phyloP scores from a whole-genome alignment of 2,888 invertebrate species.

The Meiosimyza platycephala region DNA sequence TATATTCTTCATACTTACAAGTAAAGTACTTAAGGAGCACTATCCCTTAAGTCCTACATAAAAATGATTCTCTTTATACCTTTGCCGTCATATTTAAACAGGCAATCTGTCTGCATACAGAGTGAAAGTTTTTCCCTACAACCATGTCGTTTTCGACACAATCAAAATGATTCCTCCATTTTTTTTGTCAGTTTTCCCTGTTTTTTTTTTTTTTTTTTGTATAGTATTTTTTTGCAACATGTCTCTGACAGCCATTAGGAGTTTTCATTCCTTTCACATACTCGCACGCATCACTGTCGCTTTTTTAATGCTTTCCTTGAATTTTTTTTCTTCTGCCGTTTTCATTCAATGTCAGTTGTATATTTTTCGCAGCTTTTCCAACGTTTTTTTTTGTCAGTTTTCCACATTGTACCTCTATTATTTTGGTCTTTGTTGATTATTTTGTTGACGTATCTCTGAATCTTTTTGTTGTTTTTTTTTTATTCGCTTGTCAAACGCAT shows the following conservation, averaged over 20 bases:
- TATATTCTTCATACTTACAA: too few relatives aligned
- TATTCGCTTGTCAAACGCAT: slow-evolving; percentile 11
- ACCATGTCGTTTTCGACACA: slow-evolving; percentile 14
- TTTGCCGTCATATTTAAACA: too few relatives aligned
- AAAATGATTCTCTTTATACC: too few relatives aligned
- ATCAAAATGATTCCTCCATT: slow-evolving; percentile 44
- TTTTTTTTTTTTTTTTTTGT: slow-evolving; percentile 38
- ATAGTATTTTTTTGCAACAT: slow-evolving; percentile 35
- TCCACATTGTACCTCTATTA: not conserved
- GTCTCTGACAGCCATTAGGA: slow-evolving; percentile 55
- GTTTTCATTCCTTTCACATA: slow-evolving; percentile 58
- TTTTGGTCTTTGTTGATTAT: slow-evolving; percentile 55
- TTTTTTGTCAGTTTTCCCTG: slow-evolving; percentile 21
- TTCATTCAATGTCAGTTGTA: slow-evolving; percentile 44
- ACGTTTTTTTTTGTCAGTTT: slow-evolving; percentile 15
- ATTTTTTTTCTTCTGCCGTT: not conserved
- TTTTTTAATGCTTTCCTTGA: slow-evolving; percentile 42
- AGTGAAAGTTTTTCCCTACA: slow-evolving; percentile 33
- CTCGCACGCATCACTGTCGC: slow-evolving; percentile 58
- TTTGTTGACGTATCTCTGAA: slow-evolving; percentile 56
- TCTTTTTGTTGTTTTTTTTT: slow-evolving; percentile 10
- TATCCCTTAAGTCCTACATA: too few relatives aligned
- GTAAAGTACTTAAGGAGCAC: too few relatives aligned
- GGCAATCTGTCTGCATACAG: too few relatives aligned
- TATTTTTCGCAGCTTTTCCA: slow-evolving; percentile 35